Percentiles rank a stretch among this genome's conserved stretches.
Conservation (phyloP, 2,797 vertebrate genomes). For the Eulemur mongoz region DNA sequence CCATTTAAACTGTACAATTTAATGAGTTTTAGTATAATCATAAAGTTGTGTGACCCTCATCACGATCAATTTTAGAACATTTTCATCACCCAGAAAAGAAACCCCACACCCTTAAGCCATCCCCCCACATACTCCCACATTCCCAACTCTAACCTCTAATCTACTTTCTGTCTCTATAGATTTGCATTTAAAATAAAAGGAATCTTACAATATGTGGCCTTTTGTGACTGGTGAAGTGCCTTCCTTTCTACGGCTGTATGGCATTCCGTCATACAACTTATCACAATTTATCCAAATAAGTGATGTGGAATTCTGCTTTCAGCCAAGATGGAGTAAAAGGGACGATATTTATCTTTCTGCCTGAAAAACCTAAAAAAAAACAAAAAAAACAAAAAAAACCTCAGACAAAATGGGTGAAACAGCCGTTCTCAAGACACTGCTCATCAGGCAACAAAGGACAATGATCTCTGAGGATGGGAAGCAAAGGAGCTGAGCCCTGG, state of each 20-base stretch:
- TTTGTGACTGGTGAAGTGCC: neutral
- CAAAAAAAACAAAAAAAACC: too few relatives aligned
- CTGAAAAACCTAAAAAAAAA: neutral
- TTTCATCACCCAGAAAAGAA: neutral
- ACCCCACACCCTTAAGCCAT: neutral
- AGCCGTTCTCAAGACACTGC: neutral
- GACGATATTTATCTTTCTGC: neutral
- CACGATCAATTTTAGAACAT: neutral
- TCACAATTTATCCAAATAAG: neutral
- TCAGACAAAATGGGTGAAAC: neutral
- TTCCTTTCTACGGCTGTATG: neutral
- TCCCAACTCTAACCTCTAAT: neutral
- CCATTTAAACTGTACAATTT: neutral
- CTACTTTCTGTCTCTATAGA: neutral
- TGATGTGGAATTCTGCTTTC: neutral
- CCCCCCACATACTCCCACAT: neutral
- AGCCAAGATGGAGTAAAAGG: neutral
- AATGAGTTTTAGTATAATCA: neutral
- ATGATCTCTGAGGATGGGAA: neutral
- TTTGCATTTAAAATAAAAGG: neutral
- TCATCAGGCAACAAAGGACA: neutral
- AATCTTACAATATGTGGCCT: neutral
- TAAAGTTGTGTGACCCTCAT: neutral
- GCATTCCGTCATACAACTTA: neutral
- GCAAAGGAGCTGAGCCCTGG: neutral